These are phyloP conservation scores for Cryptus armator DNA, from an alignment of 2,888 invertebrate species.

Conservation along the genomic window DNA sequence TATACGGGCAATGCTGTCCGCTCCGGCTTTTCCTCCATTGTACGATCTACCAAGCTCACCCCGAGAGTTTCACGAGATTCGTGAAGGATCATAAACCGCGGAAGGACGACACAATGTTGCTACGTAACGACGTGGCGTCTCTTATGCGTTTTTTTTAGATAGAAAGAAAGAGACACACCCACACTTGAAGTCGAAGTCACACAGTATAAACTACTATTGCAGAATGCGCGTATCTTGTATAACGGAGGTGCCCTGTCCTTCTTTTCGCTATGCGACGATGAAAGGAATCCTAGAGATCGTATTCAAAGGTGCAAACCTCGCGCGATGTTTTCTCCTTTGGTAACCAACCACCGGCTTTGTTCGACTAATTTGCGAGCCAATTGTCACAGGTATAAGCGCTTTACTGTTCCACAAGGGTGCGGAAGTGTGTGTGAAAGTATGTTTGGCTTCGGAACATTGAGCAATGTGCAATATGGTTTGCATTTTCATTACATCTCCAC, in stretches of 20 bases:
- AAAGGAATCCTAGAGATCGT: slow-evolving; percentile 26
- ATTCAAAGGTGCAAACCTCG: slow-evolving; percentile 19
- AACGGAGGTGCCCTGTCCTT: slow-evolving; percentile 8
- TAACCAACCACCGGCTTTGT: neutral
- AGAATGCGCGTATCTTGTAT: neutral
- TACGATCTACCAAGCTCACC: slow-evolving; percentile 17
- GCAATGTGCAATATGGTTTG: too few relatives aligned
- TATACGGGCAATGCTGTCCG: slow-evolving; percentile 4
- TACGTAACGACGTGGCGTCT: slow-evolving; percentile 33
- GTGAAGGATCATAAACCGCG: slow-evolving; percentile 49
- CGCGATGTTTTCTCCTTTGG: neutral
- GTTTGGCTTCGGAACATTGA: too few relatives aligned
- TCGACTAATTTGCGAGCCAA: slow-evolving; percentile 8
- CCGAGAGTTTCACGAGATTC: slow-evolving; percentile 31
- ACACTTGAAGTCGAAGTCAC: slow-evolving; percentile 7
- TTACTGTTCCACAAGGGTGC: neutral
- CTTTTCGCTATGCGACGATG: slow-evolving; percentile 24
- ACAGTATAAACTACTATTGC: neutral
- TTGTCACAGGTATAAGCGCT: neutral
- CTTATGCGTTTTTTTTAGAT: slow-evolving; percentile 19
- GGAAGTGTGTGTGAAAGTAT: too few relatives aligned
- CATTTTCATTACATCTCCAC: too few relatives aligned
- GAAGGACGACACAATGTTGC: slow-evolving; percentile 34
- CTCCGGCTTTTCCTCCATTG: slow-evolving; percentile 22
- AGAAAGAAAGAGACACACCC: slow-evolving; percentile 3